phyloP scores from a whole-genome alignment of 2,113 vertebrate species.

The Entomyzon cyanotis region DNA sequence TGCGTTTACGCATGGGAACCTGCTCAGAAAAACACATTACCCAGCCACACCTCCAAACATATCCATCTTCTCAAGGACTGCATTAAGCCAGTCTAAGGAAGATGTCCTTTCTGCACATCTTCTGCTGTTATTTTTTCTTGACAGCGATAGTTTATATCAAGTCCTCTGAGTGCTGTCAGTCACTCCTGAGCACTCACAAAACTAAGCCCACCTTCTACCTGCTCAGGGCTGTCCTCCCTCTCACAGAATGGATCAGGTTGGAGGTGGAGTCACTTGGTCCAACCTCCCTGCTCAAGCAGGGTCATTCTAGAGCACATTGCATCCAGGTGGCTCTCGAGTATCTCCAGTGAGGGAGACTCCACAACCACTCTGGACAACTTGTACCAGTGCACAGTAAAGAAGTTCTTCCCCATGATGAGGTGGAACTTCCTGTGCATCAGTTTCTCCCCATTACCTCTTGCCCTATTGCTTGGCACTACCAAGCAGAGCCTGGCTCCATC shows the following conservation, averaged over 20 bases:
- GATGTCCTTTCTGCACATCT: background rate
- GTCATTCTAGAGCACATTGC: background rate
- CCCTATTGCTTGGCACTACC: background rate
- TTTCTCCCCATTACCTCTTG: background rate
- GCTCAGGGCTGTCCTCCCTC: background rate
- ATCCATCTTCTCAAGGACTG: background rate
- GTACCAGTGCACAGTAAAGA: background rate
- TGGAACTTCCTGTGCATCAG: background rate
- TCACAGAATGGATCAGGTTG: background rate
- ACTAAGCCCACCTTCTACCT: background rate
- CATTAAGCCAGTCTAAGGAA: background rate
- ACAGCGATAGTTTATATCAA: background rate
- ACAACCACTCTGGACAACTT: background rate
- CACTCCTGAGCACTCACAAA: background rate
- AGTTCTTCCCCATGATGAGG: background rate
- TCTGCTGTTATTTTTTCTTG: background rate
- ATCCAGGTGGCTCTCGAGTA: background rate
- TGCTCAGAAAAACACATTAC: background rate
- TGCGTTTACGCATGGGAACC: rapidly evolving
- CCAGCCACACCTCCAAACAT: background rate
- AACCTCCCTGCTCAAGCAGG: background rate
- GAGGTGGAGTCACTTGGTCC: background rate
- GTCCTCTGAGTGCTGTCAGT: background rate
- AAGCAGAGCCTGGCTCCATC: background rate
- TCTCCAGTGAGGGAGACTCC: background rate